Evolutionary conservation across 2,113 vertebrate genomes (phyloP).

Genomic region (Romanogobio albipinnatus): DNA sequence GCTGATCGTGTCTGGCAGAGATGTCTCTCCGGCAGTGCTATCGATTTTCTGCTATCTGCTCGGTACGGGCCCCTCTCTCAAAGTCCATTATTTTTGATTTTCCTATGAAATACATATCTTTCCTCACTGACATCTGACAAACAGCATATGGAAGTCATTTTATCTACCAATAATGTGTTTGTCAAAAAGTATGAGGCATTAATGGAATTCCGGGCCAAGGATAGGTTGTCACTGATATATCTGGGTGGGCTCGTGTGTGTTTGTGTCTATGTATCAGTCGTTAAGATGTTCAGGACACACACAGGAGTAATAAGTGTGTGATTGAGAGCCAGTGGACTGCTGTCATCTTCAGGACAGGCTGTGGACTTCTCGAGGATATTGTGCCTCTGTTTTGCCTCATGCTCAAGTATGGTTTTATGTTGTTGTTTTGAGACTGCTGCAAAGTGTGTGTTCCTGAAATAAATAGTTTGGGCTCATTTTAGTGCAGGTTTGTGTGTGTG

Average conservation of each 20-base stretch:
- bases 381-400: slow-evolving; percentile 62
- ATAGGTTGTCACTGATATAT: slow-evolving; percentile 77
- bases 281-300: slow-evolving; percentile 51
- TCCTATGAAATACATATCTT: slow-evolving; percentile 85
- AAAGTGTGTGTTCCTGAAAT: slow-evolving; percentile 24
- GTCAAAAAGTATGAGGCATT: slow-evolving; percentile 80
- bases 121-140: slow-evolving; percentile 85
- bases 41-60: slow-evolving; percentile 79
- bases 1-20: slow-evolving; percentile 53
- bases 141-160: slow-evolving; percentile 86
- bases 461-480: background rate
- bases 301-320: slow-evolving; percentile 56
- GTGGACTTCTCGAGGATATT: slow-evolving; percentile 72
- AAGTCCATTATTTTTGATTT: slow-evolving; percentile 88
- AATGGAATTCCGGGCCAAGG: slow-evolving; percentile 80
- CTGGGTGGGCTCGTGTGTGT: slow-evolving; percentile 53
- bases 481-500: background rate
- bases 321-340: slow-evolving; percentile 46
- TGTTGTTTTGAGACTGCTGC: background rate
- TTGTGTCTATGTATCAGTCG: slow-evolving; percentile 62
- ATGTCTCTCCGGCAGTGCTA: slow-evolving; percentile 70
- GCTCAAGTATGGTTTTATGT: slow-evolving; percentile 53
- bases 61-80: slow-evolving; percentile 73
- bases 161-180: slow-evolving; percentile 86
- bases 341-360: slow-evolving; percentile 72